Conservation (phyloP, 2,797 vertebrate species). For the Chelon auratus region DNA sequence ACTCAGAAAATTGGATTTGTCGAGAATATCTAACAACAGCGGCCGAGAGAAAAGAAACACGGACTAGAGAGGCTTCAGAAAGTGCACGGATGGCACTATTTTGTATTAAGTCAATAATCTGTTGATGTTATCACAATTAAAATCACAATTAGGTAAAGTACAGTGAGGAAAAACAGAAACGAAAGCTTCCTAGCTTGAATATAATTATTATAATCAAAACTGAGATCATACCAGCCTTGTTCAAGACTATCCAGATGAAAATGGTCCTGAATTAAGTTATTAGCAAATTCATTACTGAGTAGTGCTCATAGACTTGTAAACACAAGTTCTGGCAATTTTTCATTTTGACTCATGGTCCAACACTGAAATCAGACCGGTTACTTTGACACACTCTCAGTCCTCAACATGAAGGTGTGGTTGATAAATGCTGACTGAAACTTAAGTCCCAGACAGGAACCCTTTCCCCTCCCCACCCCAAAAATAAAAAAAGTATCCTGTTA, state of each 20-base stretch:
- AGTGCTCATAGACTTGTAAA: too few relatives aligned
- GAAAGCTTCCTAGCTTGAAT: too few relatives aligned
- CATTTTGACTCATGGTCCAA: too few relatives aligned
- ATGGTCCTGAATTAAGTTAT: too few relatives aligned
- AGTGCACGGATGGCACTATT: neutral
- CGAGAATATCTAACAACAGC: neutral
- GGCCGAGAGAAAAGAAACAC: neutral
- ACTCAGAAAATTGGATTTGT: neutral
- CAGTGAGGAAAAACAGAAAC: neutral
- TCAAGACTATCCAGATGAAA: too few relatives aligned
- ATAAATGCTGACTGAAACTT: conserved; percentile 57
- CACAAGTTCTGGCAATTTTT: too few relatives aligned
- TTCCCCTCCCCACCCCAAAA: neutral
- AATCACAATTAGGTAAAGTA: neutral
- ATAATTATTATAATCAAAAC: too few relatives aligned
- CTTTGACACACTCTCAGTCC: conserved; percentile 45
- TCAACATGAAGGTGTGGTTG: conserved; percentile 38
- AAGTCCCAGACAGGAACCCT: conserved; percentile 40
- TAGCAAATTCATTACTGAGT: too few relatives aligned
- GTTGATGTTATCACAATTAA: neutral
- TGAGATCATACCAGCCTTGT: neutral
- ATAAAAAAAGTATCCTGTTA: conserved; percentile 50
- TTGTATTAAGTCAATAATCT: neutral
- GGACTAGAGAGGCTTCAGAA: neutral
- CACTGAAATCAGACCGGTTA: conserved; percentile 4